Evolutionary conservation across 2,797 vertebrate genomes (phyloP).

Genomic region (Sebastolobus altivelis): DNA sequence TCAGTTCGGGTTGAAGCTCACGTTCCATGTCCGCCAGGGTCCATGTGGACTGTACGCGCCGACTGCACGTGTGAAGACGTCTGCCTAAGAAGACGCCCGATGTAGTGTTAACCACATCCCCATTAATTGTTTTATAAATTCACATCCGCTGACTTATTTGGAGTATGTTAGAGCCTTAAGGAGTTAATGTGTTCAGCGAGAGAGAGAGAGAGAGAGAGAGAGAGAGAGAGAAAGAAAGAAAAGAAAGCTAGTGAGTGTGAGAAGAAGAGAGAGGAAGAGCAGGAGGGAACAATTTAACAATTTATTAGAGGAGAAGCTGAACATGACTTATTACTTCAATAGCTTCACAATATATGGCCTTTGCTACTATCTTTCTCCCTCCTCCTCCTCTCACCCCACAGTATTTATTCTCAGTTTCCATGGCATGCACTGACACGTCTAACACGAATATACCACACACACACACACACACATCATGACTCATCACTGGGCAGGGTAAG

Average conservation of each 20-base stretch:
- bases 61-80: background rate
- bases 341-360: slow-evolving; percentile 45
- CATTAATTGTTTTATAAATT: background rate
- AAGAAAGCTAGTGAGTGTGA: background rate
- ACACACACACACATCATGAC: slow-evolving; percentile 36
- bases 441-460: slow-evolving; percentile 20
- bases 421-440: slow-evolving; percentile 52
- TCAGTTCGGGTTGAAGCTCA: background rate
- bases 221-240: background rate
- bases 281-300: slow-evolving; percentile 18
- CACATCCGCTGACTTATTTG: background rate
- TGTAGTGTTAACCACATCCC: background rate
- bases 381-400: slow-evolving; percentile 36
- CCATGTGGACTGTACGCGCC: background rate
- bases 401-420: slow-evolving; percentile 70
- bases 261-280: background rate
- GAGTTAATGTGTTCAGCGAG: background rate
- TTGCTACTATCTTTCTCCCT: slow-evolving; percentile 47
- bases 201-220: background rate
- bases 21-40: background rate
- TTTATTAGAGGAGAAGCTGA: slow-evolving; percentile 37
- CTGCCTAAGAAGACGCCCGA: background rate
- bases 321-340: slow-evolving; percentile 56
- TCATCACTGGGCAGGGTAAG: slow-evolving; percentile 67
- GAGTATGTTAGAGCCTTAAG: background rate